phyloP scores from a whole-genome alignment of 2,797 vertebrate genomes.

The Muscicapa comitata region DNA sequence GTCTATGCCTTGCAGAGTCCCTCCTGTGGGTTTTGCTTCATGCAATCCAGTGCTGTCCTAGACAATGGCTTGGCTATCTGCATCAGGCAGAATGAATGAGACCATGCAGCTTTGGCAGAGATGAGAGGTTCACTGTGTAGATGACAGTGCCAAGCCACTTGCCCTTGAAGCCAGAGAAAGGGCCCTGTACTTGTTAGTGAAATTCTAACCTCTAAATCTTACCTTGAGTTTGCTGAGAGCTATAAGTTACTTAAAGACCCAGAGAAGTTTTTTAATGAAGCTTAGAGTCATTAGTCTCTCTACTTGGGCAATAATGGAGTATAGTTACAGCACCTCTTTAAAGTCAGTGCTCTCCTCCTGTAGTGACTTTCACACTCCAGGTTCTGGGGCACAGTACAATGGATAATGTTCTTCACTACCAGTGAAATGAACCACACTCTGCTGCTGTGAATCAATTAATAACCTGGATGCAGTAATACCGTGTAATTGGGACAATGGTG shows the following conservation, averaged over 20 bases:
- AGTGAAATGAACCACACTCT: neutral
- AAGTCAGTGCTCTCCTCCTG: neutral
- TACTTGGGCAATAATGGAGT: neutral
- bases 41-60: neutral
- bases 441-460: neutral
- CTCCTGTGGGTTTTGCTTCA: neutral
- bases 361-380: neutral
- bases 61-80: neutral
- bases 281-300: neutral
- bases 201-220: neutral
- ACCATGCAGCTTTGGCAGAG: neutral
- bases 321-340: neutral
- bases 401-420: neutral
- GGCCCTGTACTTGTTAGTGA: neutral
- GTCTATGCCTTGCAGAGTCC: neutral
- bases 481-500: neutral
- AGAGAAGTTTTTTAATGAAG: neutral
- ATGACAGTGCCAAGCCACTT: neutral
- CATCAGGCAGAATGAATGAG: neutral
- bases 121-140: neutral
- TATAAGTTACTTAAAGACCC: neutral
- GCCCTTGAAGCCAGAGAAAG: neutral
- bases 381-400: neutral
- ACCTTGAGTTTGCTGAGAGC: neutral
- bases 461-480: neutral